Percentiles rank a stretch among this genome's conserved stretches.
These are phyloP conservation scores for Brachyhypopomus gauderio DNA, from an alignment of 2,113 vertebrate species.

Conservation along the genomic window DNA sequence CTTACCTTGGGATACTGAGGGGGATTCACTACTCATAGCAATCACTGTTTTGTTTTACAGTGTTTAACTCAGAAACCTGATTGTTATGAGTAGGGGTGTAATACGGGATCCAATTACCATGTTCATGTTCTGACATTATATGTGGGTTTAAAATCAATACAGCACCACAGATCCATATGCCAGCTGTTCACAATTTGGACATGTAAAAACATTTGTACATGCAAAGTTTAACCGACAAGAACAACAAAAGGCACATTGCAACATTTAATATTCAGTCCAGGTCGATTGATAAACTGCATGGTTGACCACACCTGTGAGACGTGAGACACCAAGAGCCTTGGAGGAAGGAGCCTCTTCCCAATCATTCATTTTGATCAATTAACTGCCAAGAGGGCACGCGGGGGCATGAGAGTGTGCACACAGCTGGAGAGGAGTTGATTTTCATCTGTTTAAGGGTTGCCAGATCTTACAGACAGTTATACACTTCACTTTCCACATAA, in stretches of 20 bases:
- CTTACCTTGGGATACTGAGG: conserved; percentile 50
- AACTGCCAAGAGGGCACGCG: conserved; percentile 1
- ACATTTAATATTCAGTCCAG: background rate
- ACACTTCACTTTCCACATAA: background rate
- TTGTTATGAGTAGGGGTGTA: conserved; percentile 29
- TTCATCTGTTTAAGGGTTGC: conserved; percentile 7
- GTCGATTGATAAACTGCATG: background rate
- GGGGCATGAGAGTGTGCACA: conserved; percentile 20
- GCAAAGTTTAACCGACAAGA: background rate
- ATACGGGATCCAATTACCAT: background rate
- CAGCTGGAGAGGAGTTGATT: conserved; percentile 19
- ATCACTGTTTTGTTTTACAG: conserved; percentile 41
- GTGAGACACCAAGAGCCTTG: background rate
- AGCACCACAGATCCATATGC: background rate
- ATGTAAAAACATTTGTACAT: background rate
- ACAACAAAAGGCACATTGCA: background rate
- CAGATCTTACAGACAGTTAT: conserved; percentile 3
- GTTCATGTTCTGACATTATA: background rate
- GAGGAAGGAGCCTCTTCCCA: background rate
- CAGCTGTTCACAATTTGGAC: background rate
- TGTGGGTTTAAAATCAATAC: conserved; percentile 13
- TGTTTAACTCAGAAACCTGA: conserved; percentile 27
- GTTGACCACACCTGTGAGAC: background rate
- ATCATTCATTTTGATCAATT: conserved; percentile 37
- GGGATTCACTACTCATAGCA: conserved; percentile 43